Evolutionary conservation across 2,888 invertebrate species (phyloP), one percentile per base, ranked within the genome.

Genomic region (Diachrysia chrysitis): DNA sequence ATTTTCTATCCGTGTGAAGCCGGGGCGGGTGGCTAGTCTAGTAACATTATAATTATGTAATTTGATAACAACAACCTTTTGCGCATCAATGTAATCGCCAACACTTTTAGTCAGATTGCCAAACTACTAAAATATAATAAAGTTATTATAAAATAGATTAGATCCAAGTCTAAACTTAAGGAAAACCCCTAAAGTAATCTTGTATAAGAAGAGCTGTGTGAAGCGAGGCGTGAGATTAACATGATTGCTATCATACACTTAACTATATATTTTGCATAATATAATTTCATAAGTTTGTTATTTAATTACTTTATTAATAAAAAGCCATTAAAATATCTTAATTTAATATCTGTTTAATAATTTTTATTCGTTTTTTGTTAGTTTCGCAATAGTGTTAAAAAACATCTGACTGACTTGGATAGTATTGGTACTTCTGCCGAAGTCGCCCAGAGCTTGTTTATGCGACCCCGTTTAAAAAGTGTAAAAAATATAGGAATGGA

Each of bases 201-300:
- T 46, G 57, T 58, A 68, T 55, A 58, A 73, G 25, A 17, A 21
- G 32, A 46, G 1, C 16, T n/a, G 10, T 5, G 19, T 2, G 23
- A 75, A 42, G 32, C 19, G n/a, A 55, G 54, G 29, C 37, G 37
- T 75, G 58, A 69, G 35, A 63, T 76, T 53, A 59, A 29, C 37
- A 23, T 25, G 37, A 63, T 57, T 37, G 58, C 3, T n/a, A 58
- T n/a, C 1, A 48, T 29, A 48, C 37, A 32, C 57, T 61, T 54
- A 48, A 37, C 21, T 75, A 9, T 29, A 5, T 29, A 12, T 54
- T 71, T 69, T 32, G 70, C 75, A 69, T 71, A 69, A 23, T 54
- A 19, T 14, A 7, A 14, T 69, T 57, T 53, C 21, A 23, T 46
- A 51, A 2, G 23, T 7, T 58, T 54, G 56, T 29, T 29, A 21